A percentile compares a stretch with the other conserved stretches of the same genome.
Conservation (phyloP, 2,797 vertebrate species). For the Anomalospiza imberbis region DNA sequence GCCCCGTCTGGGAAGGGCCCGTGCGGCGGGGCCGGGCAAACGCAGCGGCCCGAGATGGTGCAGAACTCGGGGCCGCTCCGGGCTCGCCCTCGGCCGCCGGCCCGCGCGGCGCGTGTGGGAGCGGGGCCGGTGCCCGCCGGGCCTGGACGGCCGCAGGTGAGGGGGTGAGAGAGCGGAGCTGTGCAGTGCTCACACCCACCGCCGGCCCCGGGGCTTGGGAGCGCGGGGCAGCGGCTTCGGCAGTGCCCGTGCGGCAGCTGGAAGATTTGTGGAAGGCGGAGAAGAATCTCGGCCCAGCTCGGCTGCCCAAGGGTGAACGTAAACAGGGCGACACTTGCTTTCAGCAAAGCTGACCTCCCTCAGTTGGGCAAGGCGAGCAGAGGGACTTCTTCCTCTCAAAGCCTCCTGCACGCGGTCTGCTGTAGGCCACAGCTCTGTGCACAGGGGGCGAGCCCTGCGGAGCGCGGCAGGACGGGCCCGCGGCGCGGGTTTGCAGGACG, state of each 20-base stretch:
- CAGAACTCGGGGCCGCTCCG: rapidly evolving
- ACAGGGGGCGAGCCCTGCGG: rapidly evolving
- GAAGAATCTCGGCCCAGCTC: no score
- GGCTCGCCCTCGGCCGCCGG: neutral
- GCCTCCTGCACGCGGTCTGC: rapidly evolving
- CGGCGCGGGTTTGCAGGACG: rapidly evolving
- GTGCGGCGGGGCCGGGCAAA: neutral
- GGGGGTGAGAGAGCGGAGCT: neutral
- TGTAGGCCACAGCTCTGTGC: neutral
- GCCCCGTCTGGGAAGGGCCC: neutral
- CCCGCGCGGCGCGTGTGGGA: neutral
- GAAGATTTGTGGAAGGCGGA: neutral
- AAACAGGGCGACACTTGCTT: neutral
- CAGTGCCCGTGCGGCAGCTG: neutral
- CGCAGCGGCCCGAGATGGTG: neutral
- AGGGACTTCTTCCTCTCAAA: neutral
- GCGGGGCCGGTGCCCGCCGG: neutral
- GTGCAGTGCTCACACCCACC: rapidly evolving
- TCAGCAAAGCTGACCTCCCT: neutral
- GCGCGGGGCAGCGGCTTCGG: neutral
- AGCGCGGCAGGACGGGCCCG: neutral
- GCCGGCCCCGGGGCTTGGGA: neutral
- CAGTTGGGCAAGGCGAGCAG: neutral
- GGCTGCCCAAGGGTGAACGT: neutral
- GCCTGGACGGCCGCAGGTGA: neutral